Evolutionary conservation across 2,888 invertebrate species (phyloP).

Genomic region (Cataglyphis livida): DNA sequence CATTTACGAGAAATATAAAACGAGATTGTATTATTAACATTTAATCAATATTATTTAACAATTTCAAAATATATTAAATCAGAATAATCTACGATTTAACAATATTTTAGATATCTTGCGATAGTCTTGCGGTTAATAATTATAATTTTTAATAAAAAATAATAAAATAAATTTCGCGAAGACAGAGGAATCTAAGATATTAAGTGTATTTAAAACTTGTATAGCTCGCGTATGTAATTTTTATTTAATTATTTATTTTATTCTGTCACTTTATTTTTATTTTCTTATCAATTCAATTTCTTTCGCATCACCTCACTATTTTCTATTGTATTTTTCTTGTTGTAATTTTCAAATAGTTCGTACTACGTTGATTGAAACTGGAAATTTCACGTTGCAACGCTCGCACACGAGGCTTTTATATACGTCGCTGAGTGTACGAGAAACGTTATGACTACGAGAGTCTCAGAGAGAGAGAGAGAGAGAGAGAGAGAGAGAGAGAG

Average conservation of each 20-base stretch:
- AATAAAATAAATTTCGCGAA: not conserved
- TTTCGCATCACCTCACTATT: not conserved
- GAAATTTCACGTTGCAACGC: conserved; percentile 6
- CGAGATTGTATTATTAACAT: not conserved
- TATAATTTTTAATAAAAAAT: not conserved
- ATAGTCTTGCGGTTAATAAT: not conserved
- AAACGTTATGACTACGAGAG: conserved; percentile 4
- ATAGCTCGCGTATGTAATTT: not conserved
- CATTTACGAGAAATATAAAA: not conserved
- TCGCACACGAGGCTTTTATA: not conserved
- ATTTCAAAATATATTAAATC: not conserved
- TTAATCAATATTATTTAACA: not conserved
- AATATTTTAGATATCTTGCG: not conserved
- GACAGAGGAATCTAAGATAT: too few species aligned
- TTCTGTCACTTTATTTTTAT: not conserved
- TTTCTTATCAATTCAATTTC: not conserved
- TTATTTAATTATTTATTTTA: not conserved
- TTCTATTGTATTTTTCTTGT: not conserved
- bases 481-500: conserved; percentile 53
- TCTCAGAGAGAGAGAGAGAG: not conserved
- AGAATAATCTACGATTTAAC: not conserved
- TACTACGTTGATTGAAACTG: not conserved
- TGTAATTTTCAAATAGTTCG: not conserved
- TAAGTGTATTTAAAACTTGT: not conserved
- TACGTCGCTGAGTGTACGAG: not conserved